phyloP scores from a whole-genome alignment of 2,113 vertebrate species.

The Toxostoma redivivum region DNA sequence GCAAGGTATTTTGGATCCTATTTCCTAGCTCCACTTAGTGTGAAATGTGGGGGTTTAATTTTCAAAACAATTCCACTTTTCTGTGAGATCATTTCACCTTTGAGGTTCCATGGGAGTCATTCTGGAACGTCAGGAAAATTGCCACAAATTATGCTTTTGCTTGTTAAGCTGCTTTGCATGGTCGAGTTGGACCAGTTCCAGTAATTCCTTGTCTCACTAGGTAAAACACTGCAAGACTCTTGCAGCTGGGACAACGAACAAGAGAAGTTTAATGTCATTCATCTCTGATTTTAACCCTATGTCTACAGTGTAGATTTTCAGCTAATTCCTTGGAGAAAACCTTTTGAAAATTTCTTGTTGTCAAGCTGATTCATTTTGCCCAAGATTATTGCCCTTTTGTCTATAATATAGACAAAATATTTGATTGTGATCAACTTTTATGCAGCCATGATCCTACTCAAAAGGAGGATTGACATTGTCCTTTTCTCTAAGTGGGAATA shows the following conservation, averaged over 20 bases:
- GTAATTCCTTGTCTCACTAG: not conserved
- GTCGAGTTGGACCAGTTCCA: not conserved
- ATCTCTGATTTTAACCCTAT: not conserved
- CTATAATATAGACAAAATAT: not conserved
- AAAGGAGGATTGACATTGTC: not conserved
- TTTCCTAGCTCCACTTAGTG: not conserved
- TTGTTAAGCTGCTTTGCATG: not conserved
- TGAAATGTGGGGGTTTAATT: not conserved
- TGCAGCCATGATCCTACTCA: not conserved
- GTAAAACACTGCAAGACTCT: not conserved
- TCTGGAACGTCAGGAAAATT: not conserved
- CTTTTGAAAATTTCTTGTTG: not conserved
- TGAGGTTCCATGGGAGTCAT: not conserved
- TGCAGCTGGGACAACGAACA: not conserved
- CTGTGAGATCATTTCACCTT: not conserved
- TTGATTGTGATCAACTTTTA: not conserved
- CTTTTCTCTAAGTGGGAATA: not conserved
- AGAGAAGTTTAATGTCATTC: not conserved
- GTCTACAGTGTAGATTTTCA: not conserved
- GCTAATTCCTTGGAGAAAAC: not conserved
- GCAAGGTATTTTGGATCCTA: not conserved
- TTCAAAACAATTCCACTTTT: not conserved
- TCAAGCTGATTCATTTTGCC: not conserved
- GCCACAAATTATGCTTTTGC: not conserved
- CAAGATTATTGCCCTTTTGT: not conserved